Evolutionary conservation across 2,888 invertebrate genomes (phyloP).

Genomic region (Mythimna vitellina): DNA sequence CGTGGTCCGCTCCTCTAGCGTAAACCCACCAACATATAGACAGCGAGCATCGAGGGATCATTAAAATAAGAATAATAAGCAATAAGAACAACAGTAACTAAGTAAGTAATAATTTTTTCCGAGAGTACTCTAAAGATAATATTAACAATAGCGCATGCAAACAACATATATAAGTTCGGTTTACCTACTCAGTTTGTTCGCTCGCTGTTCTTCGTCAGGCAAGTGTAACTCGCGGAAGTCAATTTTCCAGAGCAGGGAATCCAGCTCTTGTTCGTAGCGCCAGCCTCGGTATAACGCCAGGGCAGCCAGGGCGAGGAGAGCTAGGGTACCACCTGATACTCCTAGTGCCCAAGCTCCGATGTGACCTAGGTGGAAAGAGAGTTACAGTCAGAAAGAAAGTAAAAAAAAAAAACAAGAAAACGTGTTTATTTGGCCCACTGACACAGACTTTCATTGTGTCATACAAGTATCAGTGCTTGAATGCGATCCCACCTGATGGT

Average conservation of each 20-base stretch:
- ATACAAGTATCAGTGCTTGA: too few relatives aligned
- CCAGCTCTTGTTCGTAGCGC: conserved; percentile 98
- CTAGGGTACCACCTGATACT: conserved; percentile 94
- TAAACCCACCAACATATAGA: too few relatives aligned
- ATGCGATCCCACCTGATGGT: too few relatives aligned
- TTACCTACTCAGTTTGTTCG: conserved; percentile 90
- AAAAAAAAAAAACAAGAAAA: not conserved
- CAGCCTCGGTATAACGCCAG: conserved; percentile 96
- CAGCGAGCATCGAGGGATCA: too few relatives aligned
- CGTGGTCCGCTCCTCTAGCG: too few relatives aligned
- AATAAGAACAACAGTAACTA: not conserved
- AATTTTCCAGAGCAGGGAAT: conserved; percentile 98
- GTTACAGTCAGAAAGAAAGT: not conserved
- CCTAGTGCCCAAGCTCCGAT: conserved; percentile 96
- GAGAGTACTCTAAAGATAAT: conserved; percentile 8
- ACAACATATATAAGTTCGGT: conserved; percentile 85
- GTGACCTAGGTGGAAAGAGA: conserved; percentile 90
- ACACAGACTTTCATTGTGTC: too few relatives aligned
- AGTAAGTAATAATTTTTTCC: not conserved
- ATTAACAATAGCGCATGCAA: conserved; percentile 73
- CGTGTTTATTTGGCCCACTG: too few relatives aligned
- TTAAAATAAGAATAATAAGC: not conserved
- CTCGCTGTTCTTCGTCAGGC: conserved; percentile 85
- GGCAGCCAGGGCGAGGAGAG: conserved; percentile 93
- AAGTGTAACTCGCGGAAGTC: conserved; percentile 97